phyloP scores from a whole-genome alignment of 2,113 vertebrate genomes.

The Orientallactaga bullata region DNA sequence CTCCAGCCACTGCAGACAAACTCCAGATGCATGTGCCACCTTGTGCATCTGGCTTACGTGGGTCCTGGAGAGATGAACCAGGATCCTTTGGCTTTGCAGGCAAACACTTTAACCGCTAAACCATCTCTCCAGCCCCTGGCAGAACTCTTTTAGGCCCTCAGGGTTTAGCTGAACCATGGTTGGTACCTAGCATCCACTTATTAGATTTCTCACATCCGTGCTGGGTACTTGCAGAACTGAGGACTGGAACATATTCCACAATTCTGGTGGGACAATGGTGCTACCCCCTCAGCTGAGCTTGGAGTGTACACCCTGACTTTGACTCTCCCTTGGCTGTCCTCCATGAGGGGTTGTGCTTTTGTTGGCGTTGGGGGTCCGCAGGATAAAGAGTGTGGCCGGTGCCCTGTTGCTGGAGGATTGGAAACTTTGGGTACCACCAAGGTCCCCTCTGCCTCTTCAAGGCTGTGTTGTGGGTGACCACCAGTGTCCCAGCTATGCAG shows the following conservation, averaged over 20 bases:
- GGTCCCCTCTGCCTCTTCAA: accelerated
- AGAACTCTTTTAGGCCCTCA: accelerated
- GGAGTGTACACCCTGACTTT: not conserved
- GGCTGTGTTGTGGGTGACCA: not conserved
- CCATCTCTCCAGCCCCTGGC: no score
- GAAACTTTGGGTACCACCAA: not conserved
- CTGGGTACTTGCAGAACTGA: not conserved
- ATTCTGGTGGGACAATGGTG: not conserved
- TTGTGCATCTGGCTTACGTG: no score
- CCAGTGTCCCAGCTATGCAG: not conserved
- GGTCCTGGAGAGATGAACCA: no score
- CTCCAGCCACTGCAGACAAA: no score
- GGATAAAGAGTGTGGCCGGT: not conserved
- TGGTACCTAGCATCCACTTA: not conserved
- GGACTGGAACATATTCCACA: no score
- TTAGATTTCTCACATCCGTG: not conserved
- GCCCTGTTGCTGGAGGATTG: not conserved
- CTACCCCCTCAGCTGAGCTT: not conserved
- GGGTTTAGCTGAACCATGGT: not conserved
- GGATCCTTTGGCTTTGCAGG: no score
- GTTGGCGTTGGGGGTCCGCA: not conserved
- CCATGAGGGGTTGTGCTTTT: not conserved
- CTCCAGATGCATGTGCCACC: no score
- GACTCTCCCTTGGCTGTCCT: not conserved
- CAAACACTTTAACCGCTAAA: no score